These are phyloP conservation scores for Tilapia sparmanii DNA, from an alignment of 2,113 vertebrate species.

Conservation along the genomic window DNA sequence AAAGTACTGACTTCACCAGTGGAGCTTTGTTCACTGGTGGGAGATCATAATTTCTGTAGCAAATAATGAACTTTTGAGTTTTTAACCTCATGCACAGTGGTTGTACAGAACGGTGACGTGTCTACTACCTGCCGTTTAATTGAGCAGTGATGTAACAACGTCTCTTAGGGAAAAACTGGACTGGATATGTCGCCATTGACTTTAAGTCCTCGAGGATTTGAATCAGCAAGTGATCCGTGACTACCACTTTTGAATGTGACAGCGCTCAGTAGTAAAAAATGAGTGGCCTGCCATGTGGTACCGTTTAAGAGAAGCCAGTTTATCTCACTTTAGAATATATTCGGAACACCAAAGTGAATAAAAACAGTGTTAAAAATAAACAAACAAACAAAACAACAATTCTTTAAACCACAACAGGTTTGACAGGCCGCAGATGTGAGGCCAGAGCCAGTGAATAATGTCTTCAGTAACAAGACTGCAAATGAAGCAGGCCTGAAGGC, in stretches of 20 bases:
- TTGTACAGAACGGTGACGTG: not conserved
- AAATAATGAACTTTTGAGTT: not conserved
- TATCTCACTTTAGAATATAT: not conserved
- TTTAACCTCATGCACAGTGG: not conserved
- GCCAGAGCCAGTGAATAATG: not conserved
- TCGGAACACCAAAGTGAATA: not conserved
- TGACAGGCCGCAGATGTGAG: not conserved
- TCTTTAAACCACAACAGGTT: not conserved
- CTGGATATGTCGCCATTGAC: not conserved
- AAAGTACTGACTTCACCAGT: not conserved
- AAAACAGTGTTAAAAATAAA: not conserved
- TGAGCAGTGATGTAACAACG: not conserved
- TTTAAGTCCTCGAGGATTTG: not conserved
- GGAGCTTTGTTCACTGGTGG: not conserved
- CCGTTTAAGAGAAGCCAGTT: not conserved
- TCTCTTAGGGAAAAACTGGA: not conserved
- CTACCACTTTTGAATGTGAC: not conserved
- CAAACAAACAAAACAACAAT: not conserved
- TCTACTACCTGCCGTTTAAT: not conserved
- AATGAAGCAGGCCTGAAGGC: not conserved
- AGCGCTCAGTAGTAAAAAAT: slow-evolving; percentile 3
- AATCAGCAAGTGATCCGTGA: not conserved
- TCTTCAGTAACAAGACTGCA: not conserved
- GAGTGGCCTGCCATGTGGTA: not conserved
- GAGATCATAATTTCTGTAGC: not conserved